phyloP scores from a whole-genome alignment of 1,140 invertebrate species.

The Sipha flava region DNA sequence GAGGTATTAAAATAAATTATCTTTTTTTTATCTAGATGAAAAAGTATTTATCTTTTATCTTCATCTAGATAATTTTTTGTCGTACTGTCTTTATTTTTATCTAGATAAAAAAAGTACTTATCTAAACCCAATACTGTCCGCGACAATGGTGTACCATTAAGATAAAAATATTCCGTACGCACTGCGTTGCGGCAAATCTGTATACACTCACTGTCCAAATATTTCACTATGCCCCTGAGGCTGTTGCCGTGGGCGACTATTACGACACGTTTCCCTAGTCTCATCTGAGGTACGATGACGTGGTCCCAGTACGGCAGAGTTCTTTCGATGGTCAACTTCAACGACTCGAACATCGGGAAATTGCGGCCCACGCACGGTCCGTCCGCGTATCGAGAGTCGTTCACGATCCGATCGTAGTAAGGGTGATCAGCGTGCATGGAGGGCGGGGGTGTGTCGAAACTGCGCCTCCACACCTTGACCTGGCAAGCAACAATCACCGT shows the following conservation, averaged over 20 bases:
- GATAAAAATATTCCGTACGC: too few relatives aligned
- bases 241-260: constrained; percentile 95
- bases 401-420: constrained; percentile 73
- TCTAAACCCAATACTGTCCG: too few relatives aligned
- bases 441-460: constrained; percentile 87
- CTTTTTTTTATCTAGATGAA: too few relatives aligned
- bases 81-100: too few relatives aligned
- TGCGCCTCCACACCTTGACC: constrained; percentile 88
- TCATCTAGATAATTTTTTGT: too few relatives aligned
- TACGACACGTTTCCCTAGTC: constrained; percentile 78
- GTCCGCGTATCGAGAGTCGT: constrained; percentile 68
- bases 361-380: constrained; percentile 67
- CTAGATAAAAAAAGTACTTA: too few relatives aligned
- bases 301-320: constrained; percentile 92
- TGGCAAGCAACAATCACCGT: constrained; percentile 37
- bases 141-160: too few relatives aligned
- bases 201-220: constrained; percentile 69
- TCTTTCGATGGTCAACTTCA: constrained; percentile 81
- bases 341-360: constrained; percentile 85
- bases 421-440: constrained; percentile 73
- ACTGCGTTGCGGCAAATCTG: not conserved
- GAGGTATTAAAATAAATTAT: too few relatives aligned
- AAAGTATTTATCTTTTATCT: too few relatives aligned
- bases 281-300: constrained; percentile 81
- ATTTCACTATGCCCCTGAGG: constrained; percentile 87